Evolutionary conservation across 2,888 invertebrate genomes (phyloP), one percentile per base, ranked within the genome.

Genomic region (Harpalus rubripes): DNA sequence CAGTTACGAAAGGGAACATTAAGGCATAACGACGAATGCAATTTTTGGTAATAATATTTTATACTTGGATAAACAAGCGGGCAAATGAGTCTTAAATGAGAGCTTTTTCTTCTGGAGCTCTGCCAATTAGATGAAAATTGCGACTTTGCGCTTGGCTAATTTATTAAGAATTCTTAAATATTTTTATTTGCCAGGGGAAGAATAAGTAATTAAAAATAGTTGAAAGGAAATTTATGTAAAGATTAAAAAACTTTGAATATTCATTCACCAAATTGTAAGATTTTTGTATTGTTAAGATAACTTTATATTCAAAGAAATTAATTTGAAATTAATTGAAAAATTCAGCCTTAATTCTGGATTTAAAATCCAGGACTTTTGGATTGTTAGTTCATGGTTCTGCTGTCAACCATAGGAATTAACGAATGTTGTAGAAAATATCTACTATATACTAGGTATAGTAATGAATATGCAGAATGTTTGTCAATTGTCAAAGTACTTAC

Each of bases 11-110:
- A 32, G 32, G 32, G 32, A 32, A 39, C 68, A 68, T 68, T 68
- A 68, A 39, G 44, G 44, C 18, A 22, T 44, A 74, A 44, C 41
- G 44, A 74, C 41, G 44, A 74, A 44, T 74, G 44, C 72, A 74
- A 74, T 74, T 52, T 74, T 74, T 44, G 72, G 18, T 6, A 74
- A 44, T 74, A 18, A 74, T 74, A 18, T 74, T 74, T 44, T 44
- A 74, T 74, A 44, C 72, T 74, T 74, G 16, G 18, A 12, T 22
- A 74, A 41, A 44, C 72, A 18, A 44, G 44, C 16, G 15, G 44
- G 44, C 18, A 74, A 74, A 74, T 74, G 44, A 74, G 41, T n/a
- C 15, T 44, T 74, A 12, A 74, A 74, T 74, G 44, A 18, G 12
- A 12, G 26, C 68, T 72, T 72, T 72, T 41, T 8, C 72, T 10